Evolutionary conservation across 1,140 invertebrate genomes (phyloP).

Genomic region (Calephelis nemesis): DNA sequence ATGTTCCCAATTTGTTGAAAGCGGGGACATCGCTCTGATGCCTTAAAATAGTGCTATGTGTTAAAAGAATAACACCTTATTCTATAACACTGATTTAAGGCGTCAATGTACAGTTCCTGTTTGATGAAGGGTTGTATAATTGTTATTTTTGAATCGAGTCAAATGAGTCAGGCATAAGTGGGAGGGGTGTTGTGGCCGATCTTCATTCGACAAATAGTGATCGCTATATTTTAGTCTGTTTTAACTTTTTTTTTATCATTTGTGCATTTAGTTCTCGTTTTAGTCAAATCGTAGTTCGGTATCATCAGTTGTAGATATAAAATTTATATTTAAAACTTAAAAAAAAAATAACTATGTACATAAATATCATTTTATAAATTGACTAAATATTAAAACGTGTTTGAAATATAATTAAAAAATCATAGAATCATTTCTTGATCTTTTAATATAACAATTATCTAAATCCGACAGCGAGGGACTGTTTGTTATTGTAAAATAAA

Average conservation of each 20-base stretch:
- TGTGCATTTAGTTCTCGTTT: conserved; percentile 20
- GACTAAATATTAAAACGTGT: conserved; percentile 38
- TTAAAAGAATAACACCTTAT: too few species aligned
- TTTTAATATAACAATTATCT: conserved; percentile 35
- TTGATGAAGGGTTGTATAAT: conserved; percentile 61
- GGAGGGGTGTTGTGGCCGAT: conserved; percentile 45
- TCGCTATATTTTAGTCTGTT: conserved; percentile 22
- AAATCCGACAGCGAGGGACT: conserved; percentile 46
- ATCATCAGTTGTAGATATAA: conserved; percentile 22
- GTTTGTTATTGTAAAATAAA: conserved; percentile 47
- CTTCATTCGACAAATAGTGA: conserved; percentile 27
- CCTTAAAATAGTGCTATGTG: too few species aligned
- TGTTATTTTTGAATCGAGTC: conserved; percentile 50
- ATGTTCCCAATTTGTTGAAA: conserved; percentile 27
- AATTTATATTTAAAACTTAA: conserved; percentile 25
- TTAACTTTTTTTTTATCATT: conserved; percentile 26
- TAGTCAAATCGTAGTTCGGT: conserved; percentile 23
- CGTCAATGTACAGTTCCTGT: conserved; percentile 46
- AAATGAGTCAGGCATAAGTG: conserved; percentile 62
- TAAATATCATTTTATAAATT: conserved; percentile 49
- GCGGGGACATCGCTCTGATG: too few species aligned
- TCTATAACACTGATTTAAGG: too few species aligned
- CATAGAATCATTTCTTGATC: conserved; percentile 38
- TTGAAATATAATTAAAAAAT: conserved; percentile 40
- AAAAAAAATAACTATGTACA: conserved; percentile 36